phyloP scores from a whole-genome alignment of 37 sponge, comb jelly and placozoan genomes.

The Crambe crambe region DNA sequence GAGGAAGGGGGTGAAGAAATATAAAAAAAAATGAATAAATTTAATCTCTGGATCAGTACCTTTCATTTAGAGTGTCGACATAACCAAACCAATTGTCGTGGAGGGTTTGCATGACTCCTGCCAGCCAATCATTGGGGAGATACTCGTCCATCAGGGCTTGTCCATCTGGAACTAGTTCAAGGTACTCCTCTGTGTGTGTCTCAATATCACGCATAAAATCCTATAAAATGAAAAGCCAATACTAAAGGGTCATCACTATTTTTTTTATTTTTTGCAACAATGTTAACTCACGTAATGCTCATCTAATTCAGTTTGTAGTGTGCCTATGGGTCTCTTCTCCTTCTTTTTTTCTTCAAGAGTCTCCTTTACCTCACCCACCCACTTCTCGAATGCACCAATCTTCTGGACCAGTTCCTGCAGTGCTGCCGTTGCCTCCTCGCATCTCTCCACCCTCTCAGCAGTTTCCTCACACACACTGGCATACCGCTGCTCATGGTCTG shows the following conservation, averaged over 20 bases:
- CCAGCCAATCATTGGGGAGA: conserved; percentile 39
- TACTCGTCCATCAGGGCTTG: conserved; percentile 12
- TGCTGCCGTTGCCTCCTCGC: conserved; percentile 44
- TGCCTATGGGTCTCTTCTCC: conserved; percentile 54
- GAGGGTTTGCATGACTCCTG: conserved; percentile 23
- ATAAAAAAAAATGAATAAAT: background rate
- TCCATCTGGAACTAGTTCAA: conserved; percentile 2
- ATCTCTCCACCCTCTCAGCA: conserved; percentile 31
- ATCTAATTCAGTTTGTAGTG: conserved; percentile 32
- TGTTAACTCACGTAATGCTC: conserved; percentile 42
- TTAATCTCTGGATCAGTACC: background rate
- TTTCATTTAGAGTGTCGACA: conserved; percentile 14
- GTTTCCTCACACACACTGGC: background rate
- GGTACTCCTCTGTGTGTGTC: conserved; percentile 33
- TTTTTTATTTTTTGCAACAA: background rate
- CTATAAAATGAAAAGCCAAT: background rate
- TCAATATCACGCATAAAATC: conserved; percentile 53
- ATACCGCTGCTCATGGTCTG: conserved; percentile 11
- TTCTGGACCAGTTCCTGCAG: conserved; percentile 28
- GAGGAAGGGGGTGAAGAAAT: background rate
- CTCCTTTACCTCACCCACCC: conserved; percentile 5
- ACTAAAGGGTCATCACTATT: background rate
- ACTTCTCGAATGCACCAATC: conserved; percentile 8
- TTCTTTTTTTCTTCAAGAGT: conserved; percentile 1
- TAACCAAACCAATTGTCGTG: conserved; percentile 19